Conservation (phyloP, 2,888 invertebrate species). For the Synergus gifuensis region DNA sequence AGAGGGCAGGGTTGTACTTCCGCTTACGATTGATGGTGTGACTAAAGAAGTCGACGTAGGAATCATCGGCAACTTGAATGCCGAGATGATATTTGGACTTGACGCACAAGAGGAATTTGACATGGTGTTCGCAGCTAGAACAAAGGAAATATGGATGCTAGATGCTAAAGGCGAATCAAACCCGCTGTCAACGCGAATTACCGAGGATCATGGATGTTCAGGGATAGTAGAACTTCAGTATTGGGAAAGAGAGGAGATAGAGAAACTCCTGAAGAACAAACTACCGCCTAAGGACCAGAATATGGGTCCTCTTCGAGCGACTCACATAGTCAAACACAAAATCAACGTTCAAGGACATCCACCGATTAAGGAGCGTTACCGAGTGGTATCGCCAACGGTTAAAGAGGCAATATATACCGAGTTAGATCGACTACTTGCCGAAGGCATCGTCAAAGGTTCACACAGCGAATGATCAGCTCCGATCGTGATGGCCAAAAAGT, state of each 20-base stretch:
- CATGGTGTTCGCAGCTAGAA: too few species aligned
- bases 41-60: too few species aligned
- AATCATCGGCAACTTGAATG: too few species aligned
- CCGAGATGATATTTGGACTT: too few species aligned
- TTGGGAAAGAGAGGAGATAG: background rate
- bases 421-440: constrained; percentile 64
- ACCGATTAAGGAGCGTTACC: background rate
- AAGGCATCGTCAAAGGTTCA: constrained; percentile 64
- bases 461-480: constrained; percentile 63
- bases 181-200: background rate
- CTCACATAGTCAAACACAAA: background rate
- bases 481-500: constrained; percentile 61
- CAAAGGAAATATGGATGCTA: too few species aligned
- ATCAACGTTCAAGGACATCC: background rate
- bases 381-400: constrained; percentile 44
- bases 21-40: too few species aligned
- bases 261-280: background rate
- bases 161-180: too few species aligned
- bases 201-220: too few species aligned
- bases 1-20: too few species aligned
- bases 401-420: constrained; percentile 51
- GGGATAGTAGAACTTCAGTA: too few species aligned
- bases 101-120: too few species aligned
- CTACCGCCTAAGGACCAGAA: too few species aligned
- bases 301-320: background rate